These are phyloP conservation scores for Agapornis roseicollis DNA, from an alignment of 2,113 vertebrate species.

Conservation along the genomic window DNA sequence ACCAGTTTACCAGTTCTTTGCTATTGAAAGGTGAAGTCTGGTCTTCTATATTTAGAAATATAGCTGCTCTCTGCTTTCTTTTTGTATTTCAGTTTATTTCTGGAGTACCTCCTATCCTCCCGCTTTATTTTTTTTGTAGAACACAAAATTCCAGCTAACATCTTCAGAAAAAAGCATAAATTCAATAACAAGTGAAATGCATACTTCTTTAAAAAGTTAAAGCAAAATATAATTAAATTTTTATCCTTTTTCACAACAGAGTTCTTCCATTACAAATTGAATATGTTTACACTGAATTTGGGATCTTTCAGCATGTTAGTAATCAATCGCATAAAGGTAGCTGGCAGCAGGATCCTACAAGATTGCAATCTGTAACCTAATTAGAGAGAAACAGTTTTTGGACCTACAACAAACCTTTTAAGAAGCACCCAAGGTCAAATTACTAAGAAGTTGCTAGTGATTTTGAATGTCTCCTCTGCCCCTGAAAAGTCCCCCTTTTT, in stretches of 20 bases:
- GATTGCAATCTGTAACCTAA: background rate
- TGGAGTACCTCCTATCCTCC: background rate
- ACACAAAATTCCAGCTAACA: background rate
- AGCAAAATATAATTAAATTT: background rate
- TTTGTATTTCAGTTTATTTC: background rate
- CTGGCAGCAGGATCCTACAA: background rate
- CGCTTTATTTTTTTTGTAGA: background rate
- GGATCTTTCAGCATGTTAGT: background rate
- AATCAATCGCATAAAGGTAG: background rate
- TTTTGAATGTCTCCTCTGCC: background rate
- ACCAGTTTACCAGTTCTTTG: background rate
- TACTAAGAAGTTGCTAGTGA: background rate
- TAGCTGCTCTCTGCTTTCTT: background rate
- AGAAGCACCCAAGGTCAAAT: background rate
- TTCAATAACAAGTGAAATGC: background rate
- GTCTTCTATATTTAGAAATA: background rate
- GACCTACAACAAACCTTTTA: background rate
- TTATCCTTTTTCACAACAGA: background rate
- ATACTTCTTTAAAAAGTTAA: background rate
- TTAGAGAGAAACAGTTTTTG: background rate
- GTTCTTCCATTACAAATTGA: background rate
- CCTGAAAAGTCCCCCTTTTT: background rate
- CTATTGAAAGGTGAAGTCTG: background rate
- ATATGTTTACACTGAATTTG: background rate
- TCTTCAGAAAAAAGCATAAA: background rate